phyloP scores from a whole-genome alignment of 1,140 invertebrate genomes.

The Lysiphlebus fabarum region DNA sequence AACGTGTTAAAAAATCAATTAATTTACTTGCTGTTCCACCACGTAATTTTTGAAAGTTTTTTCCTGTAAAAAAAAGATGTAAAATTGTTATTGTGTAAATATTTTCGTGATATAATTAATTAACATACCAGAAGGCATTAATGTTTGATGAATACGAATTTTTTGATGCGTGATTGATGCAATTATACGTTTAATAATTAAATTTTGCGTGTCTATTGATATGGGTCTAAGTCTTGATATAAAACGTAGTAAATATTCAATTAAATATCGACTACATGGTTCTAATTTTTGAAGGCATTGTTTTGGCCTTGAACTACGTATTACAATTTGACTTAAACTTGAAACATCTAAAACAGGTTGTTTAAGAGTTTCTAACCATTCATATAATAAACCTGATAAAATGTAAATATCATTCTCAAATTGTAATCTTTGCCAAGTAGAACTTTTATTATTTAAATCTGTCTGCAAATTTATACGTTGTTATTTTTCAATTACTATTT shows the following conservation, averaged over 20 bases:
- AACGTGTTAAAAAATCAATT: slow-evolving; percentile 50
- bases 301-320: slow-evolving; percentile 57
- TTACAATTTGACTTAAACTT: slow-evolving; percentile 67
- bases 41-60: slow-evolving; percentile 53
- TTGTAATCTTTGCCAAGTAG: slow-evolving; percentile 66
- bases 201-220: slow-evolving; percentile 57
- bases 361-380: slow-evolving; percentile 71
- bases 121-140: slow-evolving; percentile 56
- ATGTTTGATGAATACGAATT: slow-evolving; percentile 56
- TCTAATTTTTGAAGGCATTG: slow-evolving; percentile 64
- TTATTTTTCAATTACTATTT: slow-evolving; percentile 4
- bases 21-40: slow-evolving; percentile 54
- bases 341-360: slow-evolving; percentile 65
- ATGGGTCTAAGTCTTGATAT: slow-evolving; percentile 65
- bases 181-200: slow-evolving; percentile 62
- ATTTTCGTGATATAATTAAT: slow-evolving; percentile 11
- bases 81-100: too few relatives aligned
- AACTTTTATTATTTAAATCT: slow-evolving; percentile 65
- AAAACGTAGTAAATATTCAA: slow-evolving; percentile 74
- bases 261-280: slow-evolving; percentile 61
- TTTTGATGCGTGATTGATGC: slow-evolving; percentile 66
- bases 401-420: slow-evolving; percentile 64
- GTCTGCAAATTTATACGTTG: slow-evolving; percentile 39
- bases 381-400: slow-evolving; percentile 62
- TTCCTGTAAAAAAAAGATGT: slow-evolving; percentile 34